Conservation (phyloP, 2,797 vertebrate genomes). For the Lagocephalus sceleratus region DNA sequence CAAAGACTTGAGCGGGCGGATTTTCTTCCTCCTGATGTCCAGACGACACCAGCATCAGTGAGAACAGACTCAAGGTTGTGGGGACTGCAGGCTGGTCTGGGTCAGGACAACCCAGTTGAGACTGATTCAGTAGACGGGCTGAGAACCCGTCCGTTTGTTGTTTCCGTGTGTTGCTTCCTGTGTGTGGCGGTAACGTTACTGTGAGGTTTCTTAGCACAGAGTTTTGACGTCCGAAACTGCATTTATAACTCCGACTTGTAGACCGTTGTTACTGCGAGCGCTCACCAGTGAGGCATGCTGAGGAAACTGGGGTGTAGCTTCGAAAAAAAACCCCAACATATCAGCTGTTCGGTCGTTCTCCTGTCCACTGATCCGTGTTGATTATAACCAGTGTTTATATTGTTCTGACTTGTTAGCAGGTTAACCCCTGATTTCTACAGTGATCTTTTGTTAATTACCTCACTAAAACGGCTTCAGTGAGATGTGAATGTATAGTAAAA, state of each 20-base stretch:
- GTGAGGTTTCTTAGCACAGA: slow-evolving; percentile 57
- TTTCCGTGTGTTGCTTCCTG: slow-evolving; percentile 40
- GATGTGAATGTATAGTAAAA: slow-evolving; percentile 62
- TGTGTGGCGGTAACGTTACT: slow-evolving; percentile 50
- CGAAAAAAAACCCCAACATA: slow-evolving; percentile 32
- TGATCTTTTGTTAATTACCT: slow-evolving; percentile 41
- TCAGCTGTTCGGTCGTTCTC: slow-evolving; percentile 13
- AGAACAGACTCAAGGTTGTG: slow-evolving; percentile 12
- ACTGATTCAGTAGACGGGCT: slow-evolving; percentile 23
- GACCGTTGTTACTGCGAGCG: slow-evolving; percentile 19
- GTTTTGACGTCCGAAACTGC: slow-evolving; percentile 31
- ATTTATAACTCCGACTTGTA: slow-evolving; percentile 39
- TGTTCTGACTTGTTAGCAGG: neutral
- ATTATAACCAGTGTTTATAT: slow-evolving; percentile 2
- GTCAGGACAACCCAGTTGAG: neutral
- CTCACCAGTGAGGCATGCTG: slow-evolving; percentile 19
- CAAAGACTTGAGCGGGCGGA: neutral
- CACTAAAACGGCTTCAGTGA: slow-evolving; percentile 37
- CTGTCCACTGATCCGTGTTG: slow-evolving; percentile 1
- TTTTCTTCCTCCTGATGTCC: slow-evolving; percentile 33
- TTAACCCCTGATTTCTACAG: slow-evolving; percentile 21
- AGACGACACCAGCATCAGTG: slow-evolving; percentile 55
- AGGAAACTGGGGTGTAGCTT: slow-evolving; percentile 40
- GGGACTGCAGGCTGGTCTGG: slow-evolving; percentile 1
- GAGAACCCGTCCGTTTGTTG: slow-evolving; percentile 19